Evolutionary conservation across 2,888 invertebrate species (phyloP).

Genomic region (Mythimna lalbum): DNA sequence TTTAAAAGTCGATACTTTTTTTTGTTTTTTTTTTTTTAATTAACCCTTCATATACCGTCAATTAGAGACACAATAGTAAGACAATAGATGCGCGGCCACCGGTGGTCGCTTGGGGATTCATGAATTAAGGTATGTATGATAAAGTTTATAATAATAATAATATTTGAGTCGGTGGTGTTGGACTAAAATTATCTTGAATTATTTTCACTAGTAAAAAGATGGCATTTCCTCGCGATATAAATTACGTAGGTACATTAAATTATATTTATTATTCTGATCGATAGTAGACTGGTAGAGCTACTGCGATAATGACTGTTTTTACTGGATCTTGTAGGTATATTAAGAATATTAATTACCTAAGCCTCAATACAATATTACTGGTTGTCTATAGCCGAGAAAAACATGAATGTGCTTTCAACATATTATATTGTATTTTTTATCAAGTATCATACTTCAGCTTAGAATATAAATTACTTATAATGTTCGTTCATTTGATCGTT

Average conservation of each 20-base stretch:
- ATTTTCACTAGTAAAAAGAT: too few relatives aligned
- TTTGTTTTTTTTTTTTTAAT: too few relatives aligned
- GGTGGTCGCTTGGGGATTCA: too few relatives aligned
- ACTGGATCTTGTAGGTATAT: conserved; percentile 26
- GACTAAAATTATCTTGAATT: too few relatives aligned
- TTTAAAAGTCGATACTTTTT: too few relatives aligned
- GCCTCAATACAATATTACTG: conserved; percentile 9
- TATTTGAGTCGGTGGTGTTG: too few relatives aligned
- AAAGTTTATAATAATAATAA: too few relatives aligned
- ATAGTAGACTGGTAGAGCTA: not conserved
- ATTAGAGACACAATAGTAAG: too few relatives aligned
- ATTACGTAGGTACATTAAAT: not conserved
- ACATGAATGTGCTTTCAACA: conserved; percentile 23
- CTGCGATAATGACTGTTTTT: conserved; percentile 12
- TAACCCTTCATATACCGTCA: too few relatives aligned
- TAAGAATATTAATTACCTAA: conserved; percentile 18
- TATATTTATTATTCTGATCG: not conserved
- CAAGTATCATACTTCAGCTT: conserved; percentile 6
- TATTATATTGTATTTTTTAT: conserved; percentile 22
- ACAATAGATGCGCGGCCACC: too few relatives aligned
- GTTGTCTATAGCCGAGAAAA: conserved; percentile 8
- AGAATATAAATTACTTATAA: conserved; percentile 29
- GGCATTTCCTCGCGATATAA: not conserved
- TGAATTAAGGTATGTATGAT: too few relatives aligned
- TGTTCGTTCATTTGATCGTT: not conserved